Base-by-base conservation (phyloP, 2,888 invertebrate species). In the Ecliptopera silaceata region DNA sequence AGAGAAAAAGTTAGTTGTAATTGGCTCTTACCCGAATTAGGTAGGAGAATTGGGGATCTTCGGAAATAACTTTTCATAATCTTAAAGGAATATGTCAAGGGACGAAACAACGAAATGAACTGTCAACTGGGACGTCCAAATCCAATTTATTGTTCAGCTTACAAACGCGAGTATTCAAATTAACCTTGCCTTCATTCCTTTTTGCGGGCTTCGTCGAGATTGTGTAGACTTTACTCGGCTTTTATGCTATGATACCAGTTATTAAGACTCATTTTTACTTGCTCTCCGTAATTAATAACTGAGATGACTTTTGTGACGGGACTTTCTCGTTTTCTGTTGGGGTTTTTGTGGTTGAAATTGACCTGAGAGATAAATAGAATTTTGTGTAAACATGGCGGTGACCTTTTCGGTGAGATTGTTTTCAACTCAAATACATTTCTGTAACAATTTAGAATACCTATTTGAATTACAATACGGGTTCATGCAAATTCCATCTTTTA, bases 61-160 rank as follows among this genome's bases (percentile, higher is more conserved):
- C 73, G 71, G 63, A 73, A 81, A 86, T 85, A 87, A 86, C 82
- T 86, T 86, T 85, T 86, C 83, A 87, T 84, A 86, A 84, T 86
- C 86, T 82, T 81, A 80, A 83, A 83, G 77, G 84, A 80, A 83
- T 82, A 86, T 83, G 82, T 85, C 84, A 82, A 75, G 79, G 84
- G 82, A 78, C 76, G 81, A 78, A 80, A 82, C 84, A 86, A 82
- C 85, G 77, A 84, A 88, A 88, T 88, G 85, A 88, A 88, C 88
- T 88, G 89, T 89, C 89, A 88, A 86, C 87, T 77, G 79, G 79
- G 82, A 86, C 80, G 82, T 82, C 83, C 84, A 84, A 88, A 88
- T 88, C 86, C 87, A 89, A 88, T 90, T 66, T 89, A 88, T 84
- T 81, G 81, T 80, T 80, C 70, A 75, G 80, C 80, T 80, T 80